Evolutionary conservation across 2,888 invertebrate genomes (phyloP).

Genomic region (Chloromyia formosa): DNA sequence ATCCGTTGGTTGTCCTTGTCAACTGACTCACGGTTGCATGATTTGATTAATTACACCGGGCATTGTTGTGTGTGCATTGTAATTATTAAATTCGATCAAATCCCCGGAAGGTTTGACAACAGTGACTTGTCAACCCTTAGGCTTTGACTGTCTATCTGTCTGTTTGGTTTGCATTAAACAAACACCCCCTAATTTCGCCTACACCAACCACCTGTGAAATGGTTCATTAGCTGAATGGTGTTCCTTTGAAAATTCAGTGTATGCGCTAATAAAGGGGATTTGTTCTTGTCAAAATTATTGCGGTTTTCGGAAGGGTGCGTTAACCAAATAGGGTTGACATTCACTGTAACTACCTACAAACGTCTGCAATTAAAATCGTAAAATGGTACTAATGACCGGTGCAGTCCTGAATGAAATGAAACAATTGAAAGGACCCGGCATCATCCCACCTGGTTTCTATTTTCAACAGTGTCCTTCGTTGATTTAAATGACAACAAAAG

Average conservation of each 20-base stretch:
- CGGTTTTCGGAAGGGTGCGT: too few relatives aligned
- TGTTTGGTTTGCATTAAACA: too few relatives aligned
- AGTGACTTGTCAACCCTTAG: not conserved
- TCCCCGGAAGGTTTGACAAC: not conserved
- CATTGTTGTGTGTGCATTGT: not conserved
- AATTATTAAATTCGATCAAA: not conserved
- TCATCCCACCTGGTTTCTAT: too few relatives aligned
- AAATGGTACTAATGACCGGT: too few relatives aligned
- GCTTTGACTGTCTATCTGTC: too few relatives aligned
- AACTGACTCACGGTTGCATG: not conserved
- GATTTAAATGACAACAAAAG: too few relatives aligned
- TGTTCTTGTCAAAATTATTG: not conserved
- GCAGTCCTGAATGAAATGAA: too few relatives aligned
- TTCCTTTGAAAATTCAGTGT: not conserved
- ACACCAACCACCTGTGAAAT: conserved; percentile 16
- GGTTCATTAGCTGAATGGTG: conserved; percentile 14
- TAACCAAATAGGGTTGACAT: too few relatives aligned
- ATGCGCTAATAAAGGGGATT: not conserved
- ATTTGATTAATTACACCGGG: not conserved
- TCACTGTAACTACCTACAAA: too few relatives aligned
- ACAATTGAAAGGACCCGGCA: too few relatives aligned
- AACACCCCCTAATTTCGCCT: not conserved
- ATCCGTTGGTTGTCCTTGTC: not conserved
- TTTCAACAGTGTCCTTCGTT: too few relatives aligned
- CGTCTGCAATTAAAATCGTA: too few relatives aligned